Base-by-base conservation (phyloP, 92 coral and sea anemone species). In the Actinernus sp. region DNA sequence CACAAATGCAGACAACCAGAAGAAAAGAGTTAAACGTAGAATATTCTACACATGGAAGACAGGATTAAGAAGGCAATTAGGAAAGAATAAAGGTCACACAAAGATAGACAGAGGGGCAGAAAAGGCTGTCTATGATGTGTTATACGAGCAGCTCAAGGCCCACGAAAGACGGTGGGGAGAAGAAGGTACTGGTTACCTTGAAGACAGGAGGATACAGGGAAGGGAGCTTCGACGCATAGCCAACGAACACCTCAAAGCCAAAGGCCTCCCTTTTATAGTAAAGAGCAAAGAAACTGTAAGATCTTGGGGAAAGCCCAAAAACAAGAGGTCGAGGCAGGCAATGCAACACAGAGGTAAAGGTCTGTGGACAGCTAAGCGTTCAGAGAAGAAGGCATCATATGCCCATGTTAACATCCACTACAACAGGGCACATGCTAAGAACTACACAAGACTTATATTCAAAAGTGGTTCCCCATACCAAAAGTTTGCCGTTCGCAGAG, bases 31-130 rank as follows among this genome's bases (percentile, higher is more conserved):
- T 19, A 63, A 47, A 26, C 58, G 68, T n/a, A 26, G 51, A 10
- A 28, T 38, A 41, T 76, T 37, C 27, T 26, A 16, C 37, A 27
- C 19, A 29, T 76, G 65, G 66, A 76, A 31, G 30, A 25, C 58
- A 7, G 58, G 59, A 26, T 29, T 76, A 41, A 48, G 74, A 55
- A 37, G 65, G 21, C 83, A 76, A 45, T 25, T 31, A 19, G 83
- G 83, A 2, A 76, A 76, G 27, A 46, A 49, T 26, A 40, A 39
- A 65, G 36, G 26, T 12, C 40, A 16, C 1, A n/a, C 54, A 49
- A 76, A 39, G n/a, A 76, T 76, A 49, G 83, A 65, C 67, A 63
- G 83, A 27, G 72, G 83, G 52, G 83, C 83, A 63, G 83, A 76
- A 64, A 55, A 12, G 27, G 84, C 84, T 37, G 76, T 76, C 6